Percentiles rank a stretch among this genome's conserved stretches.
phyloP scores from a whole-genome alignment of 2,797 vertebrate species.

The Odontamblyopus lacepedii region DNA sequence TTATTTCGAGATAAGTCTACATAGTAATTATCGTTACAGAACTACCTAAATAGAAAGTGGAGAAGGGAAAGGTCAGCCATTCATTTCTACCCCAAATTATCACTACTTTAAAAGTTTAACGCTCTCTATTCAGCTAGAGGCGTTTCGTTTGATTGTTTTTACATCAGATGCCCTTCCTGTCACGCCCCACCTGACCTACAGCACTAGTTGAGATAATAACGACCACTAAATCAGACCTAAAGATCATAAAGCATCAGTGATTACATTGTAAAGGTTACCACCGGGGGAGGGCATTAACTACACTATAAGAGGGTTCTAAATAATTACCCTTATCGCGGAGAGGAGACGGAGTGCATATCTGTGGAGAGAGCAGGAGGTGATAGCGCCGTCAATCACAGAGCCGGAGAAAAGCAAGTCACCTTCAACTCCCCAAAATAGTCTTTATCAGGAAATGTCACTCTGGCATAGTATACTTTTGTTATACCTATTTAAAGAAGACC shows the following conservation, averaged over 20 bases:
- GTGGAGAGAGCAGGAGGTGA: not conserved
- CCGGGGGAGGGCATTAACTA: not conserved
- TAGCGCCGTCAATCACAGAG: constrained; percentile 8
- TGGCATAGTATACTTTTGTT: not conserved
- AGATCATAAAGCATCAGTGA: constrained; percentile 11
- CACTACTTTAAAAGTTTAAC: too few relatives aligned
- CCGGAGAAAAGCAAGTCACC: not conserved
- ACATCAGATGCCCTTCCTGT: not conserved
- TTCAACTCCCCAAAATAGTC: not conserved
- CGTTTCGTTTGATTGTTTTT: not conserved
- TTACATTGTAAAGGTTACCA: constrained; percentile 10
- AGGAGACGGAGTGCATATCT: constrained; percentile 6
- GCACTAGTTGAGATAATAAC: not conserved
- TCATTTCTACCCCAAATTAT: too few relatives aligned
- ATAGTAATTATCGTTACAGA: too few relatives aligned
- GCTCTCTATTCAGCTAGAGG: not conserved
- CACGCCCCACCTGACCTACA: not conserved
- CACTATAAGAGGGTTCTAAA: constrained; percentile 2
- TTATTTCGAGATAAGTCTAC: too few relatives aligned
- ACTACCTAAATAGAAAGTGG: too few relatives aligned
- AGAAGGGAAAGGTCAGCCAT: too few relatives aligned
- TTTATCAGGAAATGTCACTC: not conserved
- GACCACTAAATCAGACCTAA: not conserved
- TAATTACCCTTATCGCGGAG: constrained; percentile 4
- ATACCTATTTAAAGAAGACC: not conserved